A percentile compares a stretch with the other conserved stretches of the same genome.
Conservation (phyloP, 2,797 vertebrate species). For the Poecilia velifera region DNA sequence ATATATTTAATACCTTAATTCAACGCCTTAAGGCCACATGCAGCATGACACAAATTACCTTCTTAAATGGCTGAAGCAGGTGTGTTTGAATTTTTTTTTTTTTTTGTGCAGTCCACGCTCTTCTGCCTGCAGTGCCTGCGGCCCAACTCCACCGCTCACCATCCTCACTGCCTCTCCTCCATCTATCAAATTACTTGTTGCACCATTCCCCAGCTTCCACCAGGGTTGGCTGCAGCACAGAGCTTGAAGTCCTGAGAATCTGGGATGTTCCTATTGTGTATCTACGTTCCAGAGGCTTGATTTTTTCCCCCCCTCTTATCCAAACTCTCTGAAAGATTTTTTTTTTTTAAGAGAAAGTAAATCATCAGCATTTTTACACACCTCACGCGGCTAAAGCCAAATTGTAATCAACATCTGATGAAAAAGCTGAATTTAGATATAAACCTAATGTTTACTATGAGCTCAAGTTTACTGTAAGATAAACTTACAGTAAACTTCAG, state of each 20-base stretch:
- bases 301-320: not conserved
- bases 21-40: not conserved
- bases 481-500: no score
- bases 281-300: not conserved
- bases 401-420: not conserved
- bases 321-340: not conserved
- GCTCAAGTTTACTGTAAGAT: no score
- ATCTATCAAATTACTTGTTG: not conserved
- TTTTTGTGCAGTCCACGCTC: not conserved
- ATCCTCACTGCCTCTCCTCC: not conserved
- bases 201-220: not conserved
- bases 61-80: not conserved
- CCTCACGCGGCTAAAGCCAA: not conserved
- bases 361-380: not conserved
- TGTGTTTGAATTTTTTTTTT: not conserved
- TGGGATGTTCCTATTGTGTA: not conserved
- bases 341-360: not conserved
- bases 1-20: not conserved
- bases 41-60: not conserved
- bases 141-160: not conserved
- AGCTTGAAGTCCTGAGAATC: not conserved
- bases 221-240: slow-evolving; percentile 4
- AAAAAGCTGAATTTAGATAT: not conserved
- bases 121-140: not conserved
- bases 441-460: not conserved